Evolutionary conservation across 2,888 invertebrate species (phyloP), one percentile per base, ranked within the genome.

Genomic region (Merodon equestris): DNA sequence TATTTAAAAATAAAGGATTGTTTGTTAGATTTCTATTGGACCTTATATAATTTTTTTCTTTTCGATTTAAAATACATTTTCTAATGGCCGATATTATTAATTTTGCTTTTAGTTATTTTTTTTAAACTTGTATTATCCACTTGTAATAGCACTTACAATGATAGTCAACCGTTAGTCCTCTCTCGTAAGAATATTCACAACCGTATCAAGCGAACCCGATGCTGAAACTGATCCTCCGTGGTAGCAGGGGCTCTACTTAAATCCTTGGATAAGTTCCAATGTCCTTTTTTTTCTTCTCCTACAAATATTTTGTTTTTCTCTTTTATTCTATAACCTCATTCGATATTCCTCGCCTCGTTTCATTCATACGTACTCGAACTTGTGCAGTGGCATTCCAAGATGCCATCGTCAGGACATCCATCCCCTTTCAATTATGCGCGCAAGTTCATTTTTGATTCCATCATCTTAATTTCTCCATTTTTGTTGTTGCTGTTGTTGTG

Each of bases 191-290:
- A 34, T 61, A 53, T 82, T 83, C 79, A 82, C 83, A 83, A 86
- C 86, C 85, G 87, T 83, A 85, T 81, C 83, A 76, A 82, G 72
- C 83, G 86, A 84, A 81, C 82, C 81, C 81, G 83, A 81, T 84
- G 85, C 84, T 84, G 84, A 82, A 85, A 88, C 88, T 88, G 89
- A 88, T 88, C 87, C 82, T 84, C 82, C 77, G 44, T 70, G 27
- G 45, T 53, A 56, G 15, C 17, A 14, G 18, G n/a, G 45, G 38
- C 82, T 83, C 77, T 81, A 81, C 74, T 84, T 82, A 85, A 87
- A 87, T 87, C 85, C 88, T 87, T 86, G 86, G 84, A 85, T 81
- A 60, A 58, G 51, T 71, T 76, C 56, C 73, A 40, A 67, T 73
- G 47, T 9, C 12, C 14, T 58, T 63, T 36, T 44, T 9, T 40